Base-by-base conservation (phyloP, 2,113 vertebrate genomes). In the Mobula birostris region DNA sequence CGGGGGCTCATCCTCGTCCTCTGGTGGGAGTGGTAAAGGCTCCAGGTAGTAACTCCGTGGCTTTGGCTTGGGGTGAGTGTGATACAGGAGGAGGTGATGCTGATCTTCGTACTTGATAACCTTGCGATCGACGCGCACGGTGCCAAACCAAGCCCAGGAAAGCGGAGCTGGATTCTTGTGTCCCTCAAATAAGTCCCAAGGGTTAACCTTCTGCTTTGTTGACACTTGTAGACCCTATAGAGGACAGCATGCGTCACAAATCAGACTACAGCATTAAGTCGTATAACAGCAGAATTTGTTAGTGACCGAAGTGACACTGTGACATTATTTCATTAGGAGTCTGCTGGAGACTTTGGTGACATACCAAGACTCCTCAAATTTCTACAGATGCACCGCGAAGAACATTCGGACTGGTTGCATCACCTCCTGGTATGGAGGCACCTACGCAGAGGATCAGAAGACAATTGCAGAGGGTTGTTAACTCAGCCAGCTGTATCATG, bases 111-210 rank as follows among this genome's bases (percentile, higher is more conserved):
- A 96, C 56, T 96, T 97, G 61, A 96, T 94, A 63, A 96, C 95
- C 48, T 97, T 97, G 72, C 96, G 96, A 94, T 97, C 95, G 0
- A 97, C 95, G 9, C 96, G 95, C 94, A 97, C 96, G 0, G 97
- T 96, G 74, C 97, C 97, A 66, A 97, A 97, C 97, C 97, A 97
- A 1, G 96, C 96, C 97, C 97, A 97, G 72, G 97, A 97, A 56
- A 97, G 96, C 17, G 97, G 97, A 17, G 96, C 96, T 1, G 97
- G 97, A 94, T 96, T 97, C 95, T 95, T 97, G 85, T 96, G 97
- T 68, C 97, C 97, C 94, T 97, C 97, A 83, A 97, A 96, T 94
- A 97, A 94, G 95, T 96, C 97, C 97, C 97, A 97, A 0, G 97
- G 96, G 94, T 96, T 97, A 85, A 97, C 95, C 56, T 97, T 97